phyloP scores from a whole-genome alignment of 1,140 invertebrate species.

The Lordiphosa mommai region DNA sequence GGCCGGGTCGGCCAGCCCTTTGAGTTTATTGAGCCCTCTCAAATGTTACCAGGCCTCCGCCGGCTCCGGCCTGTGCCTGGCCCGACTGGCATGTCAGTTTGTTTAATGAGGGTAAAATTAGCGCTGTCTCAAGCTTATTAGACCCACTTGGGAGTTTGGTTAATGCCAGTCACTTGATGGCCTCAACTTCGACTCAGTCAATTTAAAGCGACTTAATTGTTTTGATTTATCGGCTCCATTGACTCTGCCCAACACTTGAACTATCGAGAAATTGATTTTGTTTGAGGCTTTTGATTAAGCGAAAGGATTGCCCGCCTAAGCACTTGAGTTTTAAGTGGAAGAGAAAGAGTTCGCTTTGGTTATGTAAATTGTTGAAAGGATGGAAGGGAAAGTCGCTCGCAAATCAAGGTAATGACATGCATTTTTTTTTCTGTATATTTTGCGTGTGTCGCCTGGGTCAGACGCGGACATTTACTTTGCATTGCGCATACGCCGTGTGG shows the following conservation, averaged over 20 bases:
- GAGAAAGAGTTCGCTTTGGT: constrained; percentile 8
- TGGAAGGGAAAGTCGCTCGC: constrained; percentile 15
- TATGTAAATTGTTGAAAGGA: constrained; percentile 3
- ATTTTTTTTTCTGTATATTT: constrained; percentile 47
- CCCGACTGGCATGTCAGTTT: constrained; percentile 66
- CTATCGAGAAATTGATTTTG: constrained; percentile 55
- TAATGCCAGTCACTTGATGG: constrained; percentile 71
- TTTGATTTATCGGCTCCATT: constrained; percentile 62
- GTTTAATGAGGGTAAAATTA: constrained; percentile 78
- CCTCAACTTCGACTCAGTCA: constrained; percentile 45
- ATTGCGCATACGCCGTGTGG: constrained; percentile 63
- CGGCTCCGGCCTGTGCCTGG: not conserved
- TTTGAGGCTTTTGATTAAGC: constrained; percentile 44
- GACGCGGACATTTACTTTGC: constrained; percentile 37
- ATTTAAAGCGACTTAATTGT: constrained; percentile 73
- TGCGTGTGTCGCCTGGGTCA: constrained; percentile 45
- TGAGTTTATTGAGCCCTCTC: constrained; percentile 73
- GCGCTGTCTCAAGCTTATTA: constrained; percentile 77
- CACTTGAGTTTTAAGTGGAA: constrained; percentile 13
- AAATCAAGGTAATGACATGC: constrained; percentile 76
- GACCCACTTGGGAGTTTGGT: constrained; percentile 72
- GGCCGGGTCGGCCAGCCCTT: constrained; percentile 44
- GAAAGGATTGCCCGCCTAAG: constrained; percentile 19
- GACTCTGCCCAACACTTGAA: constrained; percentile 16
- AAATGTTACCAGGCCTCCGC: constrained; percentile 47